Conservation (phyloP, 2,888 invertebrate species). For the Sarcophaga caerulescens region DNA sequence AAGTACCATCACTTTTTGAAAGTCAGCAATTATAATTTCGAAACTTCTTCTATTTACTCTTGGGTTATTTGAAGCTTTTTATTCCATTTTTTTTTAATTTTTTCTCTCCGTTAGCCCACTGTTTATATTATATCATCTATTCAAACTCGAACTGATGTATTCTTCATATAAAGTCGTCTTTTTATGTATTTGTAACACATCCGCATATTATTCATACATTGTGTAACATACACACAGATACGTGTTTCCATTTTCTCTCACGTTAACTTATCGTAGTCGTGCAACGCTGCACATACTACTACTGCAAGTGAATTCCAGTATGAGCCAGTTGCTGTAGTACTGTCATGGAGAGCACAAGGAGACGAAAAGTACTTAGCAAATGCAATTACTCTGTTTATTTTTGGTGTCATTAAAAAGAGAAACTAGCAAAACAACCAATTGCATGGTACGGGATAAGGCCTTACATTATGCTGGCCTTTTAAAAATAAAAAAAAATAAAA, state of each 20-base stretch:
- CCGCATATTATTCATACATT: neutral
- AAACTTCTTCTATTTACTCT: too few relatives aligned
- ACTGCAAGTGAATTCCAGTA: too few relatives aligned
- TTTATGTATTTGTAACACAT: neutral
- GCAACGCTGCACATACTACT: neutral
- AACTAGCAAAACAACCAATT: neutral
- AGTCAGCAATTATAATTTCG: too few relatives aligned
- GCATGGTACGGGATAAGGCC: too few relatives aligned
- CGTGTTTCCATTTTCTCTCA: neutral
- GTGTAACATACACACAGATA: neutral
- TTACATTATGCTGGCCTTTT: too few relatives aligned
- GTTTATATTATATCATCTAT: too few relatives aligned
- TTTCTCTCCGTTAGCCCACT: too few relatives aligned
- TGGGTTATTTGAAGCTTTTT: too few relatives aligned
- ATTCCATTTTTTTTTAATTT: too few relatives aligned
- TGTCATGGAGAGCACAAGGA: neutral
- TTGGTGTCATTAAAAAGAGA: constrained; percentile 35
- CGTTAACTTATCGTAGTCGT: neutral
- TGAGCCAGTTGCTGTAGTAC: neutral
- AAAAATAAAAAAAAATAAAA: too few relatives aligned
- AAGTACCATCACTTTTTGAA: too few relatives aligned
- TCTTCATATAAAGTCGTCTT: neutral
- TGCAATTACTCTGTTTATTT: constrained; percentile 30
- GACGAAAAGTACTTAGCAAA: constrained; percentile 11
- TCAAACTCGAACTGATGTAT: too few relatives aligned